phyloP scores from a whole-genome alignment of 1,140 invertebrate genomes.

The Megathymus violae region DNA sequence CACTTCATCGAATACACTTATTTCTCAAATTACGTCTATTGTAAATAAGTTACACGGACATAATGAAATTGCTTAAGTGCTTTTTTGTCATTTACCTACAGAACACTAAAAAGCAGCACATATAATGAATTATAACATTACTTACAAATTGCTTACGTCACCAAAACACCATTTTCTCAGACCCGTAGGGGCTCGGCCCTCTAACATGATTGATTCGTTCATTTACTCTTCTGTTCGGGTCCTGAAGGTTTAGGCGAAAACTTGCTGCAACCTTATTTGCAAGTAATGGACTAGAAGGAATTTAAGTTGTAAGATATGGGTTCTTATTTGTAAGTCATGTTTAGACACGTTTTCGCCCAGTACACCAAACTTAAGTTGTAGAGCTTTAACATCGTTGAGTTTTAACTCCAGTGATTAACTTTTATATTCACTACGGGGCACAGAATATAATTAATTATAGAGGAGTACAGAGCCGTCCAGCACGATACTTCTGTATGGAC shows the following conservation, averaged over 20 bases:
- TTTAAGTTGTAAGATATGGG: constrained; percentile 11
- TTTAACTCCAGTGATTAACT: too few species aligned
- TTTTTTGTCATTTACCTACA: neutral
- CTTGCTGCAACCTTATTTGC: constrained; percentile 22
- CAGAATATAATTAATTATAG: too few species aligned
- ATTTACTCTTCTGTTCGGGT: constrained; percentile 26
- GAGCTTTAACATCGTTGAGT: too few species aligned
- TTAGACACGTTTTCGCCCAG: neutral
- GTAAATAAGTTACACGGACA: neutral
- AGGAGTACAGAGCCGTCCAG: too few species aligned
- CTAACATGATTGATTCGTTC: constrained; percentile 29
- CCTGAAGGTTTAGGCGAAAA: constrained; percentile 15
- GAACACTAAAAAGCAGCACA: neutral
- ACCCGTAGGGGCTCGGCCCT: neutral
- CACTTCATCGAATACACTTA: too few species aligned
- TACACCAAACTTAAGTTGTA: too few species aligned
- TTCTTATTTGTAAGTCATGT: neutral
- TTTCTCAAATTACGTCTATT: too few species aligned
- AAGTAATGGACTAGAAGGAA: constrained; percentile 23
- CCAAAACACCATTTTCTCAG: constrained; percentile 17
- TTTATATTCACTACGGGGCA: too few species aligned
- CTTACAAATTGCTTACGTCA: constrained; percentile 30
- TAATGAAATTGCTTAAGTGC: neutral
- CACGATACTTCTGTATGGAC: too few species aligned
- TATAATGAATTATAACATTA: neutral